phyloP scores from a whole-genome alignment of 2,888 invertebrate genomes.

The Achlya flavicornis region DNA sequence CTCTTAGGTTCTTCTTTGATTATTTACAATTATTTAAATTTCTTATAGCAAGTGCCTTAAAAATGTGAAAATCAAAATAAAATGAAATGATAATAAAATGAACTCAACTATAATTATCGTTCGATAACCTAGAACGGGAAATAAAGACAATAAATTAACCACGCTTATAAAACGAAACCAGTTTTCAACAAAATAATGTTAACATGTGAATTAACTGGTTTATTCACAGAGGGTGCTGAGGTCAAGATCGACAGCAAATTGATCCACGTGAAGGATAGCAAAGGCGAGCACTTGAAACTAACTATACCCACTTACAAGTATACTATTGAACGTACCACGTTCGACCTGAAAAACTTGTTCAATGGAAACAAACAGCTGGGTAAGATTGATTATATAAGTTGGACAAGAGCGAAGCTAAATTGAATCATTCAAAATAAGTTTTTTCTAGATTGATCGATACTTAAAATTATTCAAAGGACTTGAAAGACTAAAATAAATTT shows the following conservation, averaged over 20 bases:
- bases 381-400: constrained; percentile 39
- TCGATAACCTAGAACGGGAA: constrained; percentile 1
- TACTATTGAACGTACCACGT: constrained; percentile 67
- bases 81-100: neutral
- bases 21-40: neutral
- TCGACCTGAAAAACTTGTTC: constrained; percentile 73
- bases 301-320: constrained; percentile 68
- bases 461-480: too few species aligned
- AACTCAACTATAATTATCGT: neutral
- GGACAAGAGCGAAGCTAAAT: neutral
- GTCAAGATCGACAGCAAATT: constrained; percentile 63
- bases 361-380: constrained; percentile 78
- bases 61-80: neutral
- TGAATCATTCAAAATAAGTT: neutral
- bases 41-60: neutral
- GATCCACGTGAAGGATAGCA: constrained; percentile 50
- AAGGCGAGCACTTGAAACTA: constrained; percentile 64
- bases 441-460: too few species aligned
- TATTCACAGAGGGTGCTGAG: constrained; percentile 57
- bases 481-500: too few species aligned
- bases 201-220: neutral
- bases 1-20: too few species aligned
- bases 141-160: neutral
- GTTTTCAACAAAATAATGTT: constrained; percentile 14
- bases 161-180: constrained; percentile 6